Evolutionary conservation across 2,113 vertebrate species (phyloP).

Genomic region (Candoia aspera): DNA sequence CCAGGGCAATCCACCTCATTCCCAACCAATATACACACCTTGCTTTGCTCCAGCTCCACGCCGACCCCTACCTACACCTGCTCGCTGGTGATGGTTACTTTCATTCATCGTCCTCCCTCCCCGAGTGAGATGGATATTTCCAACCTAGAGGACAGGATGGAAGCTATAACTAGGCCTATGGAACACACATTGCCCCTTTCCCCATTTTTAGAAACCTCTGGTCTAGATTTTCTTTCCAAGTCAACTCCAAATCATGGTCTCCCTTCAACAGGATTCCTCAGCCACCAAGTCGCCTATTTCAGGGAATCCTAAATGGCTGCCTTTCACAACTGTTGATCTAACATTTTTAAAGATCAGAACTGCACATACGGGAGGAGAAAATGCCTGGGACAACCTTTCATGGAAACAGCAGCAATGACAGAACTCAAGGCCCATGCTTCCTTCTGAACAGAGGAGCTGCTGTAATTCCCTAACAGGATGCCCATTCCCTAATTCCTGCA

Average conservation of each 20-base stretch:
- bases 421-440: background rate
- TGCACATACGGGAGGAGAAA: background rate
- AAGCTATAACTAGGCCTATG: background rate
- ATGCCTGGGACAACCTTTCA: background rate
- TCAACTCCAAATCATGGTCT: background rate
- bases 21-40: constrained; percentile 3
- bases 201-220: background rate
- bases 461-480: background rate
- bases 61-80: background rate
- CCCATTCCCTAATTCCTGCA: background rate
- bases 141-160: constrained; percentile 1
- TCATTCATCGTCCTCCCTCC: constrained; percentile 9
- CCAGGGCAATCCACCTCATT: background rate
- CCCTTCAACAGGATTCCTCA: background rate
- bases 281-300: background rate
- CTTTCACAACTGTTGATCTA: background rate
- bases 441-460: background rate
- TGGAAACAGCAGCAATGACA: background rate
- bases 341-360: background rate
- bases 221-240: background rate
- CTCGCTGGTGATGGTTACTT: background rate
- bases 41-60: background rate
- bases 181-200: too few species aligned
- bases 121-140: background rate
- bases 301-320: background rate